Conservation (phyloP, 2,113 vertebrate species). For the Nothobranchius furzeri region DNA sequence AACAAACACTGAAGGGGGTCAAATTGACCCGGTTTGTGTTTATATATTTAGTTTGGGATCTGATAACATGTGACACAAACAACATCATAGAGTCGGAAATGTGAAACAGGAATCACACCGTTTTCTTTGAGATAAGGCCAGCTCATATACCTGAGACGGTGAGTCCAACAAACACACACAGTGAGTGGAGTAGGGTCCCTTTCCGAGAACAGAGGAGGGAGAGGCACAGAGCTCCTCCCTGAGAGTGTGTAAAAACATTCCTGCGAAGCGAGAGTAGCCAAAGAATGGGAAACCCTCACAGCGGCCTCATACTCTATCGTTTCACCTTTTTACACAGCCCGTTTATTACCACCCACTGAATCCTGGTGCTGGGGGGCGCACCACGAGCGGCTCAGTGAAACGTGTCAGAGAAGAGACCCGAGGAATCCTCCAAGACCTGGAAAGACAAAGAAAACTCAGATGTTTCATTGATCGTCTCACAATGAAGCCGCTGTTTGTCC, state of each 20-base stretch:
- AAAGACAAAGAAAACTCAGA: constrained; percentile 28
- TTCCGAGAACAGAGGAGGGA: constrained; percentile 45
- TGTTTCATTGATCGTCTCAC: constrained; percentile 42
- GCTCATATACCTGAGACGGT: neutral
- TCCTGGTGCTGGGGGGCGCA: constrained; percentile 2
- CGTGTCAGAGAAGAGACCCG: neutral
- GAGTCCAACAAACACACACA: neutral
- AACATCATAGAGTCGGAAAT: neutral
- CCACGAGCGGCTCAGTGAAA: constrained; percentile 14
- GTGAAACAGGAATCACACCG: neutral
- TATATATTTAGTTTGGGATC: too few species aligned
- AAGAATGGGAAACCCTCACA: constrained; percentile 64
- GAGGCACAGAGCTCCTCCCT: constrained; percentile 77
- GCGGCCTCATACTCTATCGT: constrained; percentile 38
- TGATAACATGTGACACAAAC: neutral
- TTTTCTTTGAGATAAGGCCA: neutral
- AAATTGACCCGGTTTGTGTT: too few species aligned
- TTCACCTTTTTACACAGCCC: constrained; percentile 32
- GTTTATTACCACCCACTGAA: neutral
- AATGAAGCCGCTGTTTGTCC: constrained; percentile 72
- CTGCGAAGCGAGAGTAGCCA: constrained; percentile 68
- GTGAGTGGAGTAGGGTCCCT: constrained; percentile 32
- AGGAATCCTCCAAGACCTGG: constrained; percentile 14
- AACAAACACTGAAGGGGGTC: too few species aligned
- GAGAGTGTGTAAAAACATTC: constrained; percentile 82